Base-by-base conservation (phyloP, 2,113 vertebrate species). In the Oncorhynchus tshawytscha region DNA sequence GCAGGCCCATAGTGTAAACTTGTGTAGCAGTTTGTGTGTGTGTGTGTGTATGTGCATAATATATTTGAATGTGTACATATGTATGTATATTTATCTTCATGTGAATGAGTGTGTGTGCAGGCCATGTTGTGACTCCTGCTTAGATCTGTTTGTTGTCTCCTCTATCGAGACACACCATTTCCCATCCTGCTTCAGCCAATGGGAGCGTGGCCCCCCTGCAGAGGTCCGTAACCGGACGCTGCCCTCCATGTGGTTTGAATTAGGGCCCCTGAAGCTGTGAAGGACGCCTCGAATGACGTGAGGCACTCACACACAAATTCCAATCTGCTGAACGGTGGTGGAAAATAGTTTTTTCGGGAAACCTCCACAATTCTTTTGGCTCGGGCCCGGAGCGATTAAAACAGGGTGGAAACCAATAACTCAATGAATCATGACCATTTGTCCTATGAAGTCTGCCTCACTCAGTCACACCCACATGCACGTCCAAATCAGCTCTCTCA, bases 171-270 rank as follows among this genome's bases (percentile, higher is more conserved):
- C 91, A 11, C 90, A 88, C 81, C 70, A 86, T 90, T 94, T 96
- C 95, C 95, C 92, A 93, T 92, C 93, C 86, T 34, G 74, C 82
- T 7, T 87, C 90, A 94, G 92, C 95, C 95, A 93, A 94, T 95
- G 85, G 83, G 90, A 87, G 89, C 59, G 81, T 88, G 76, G 89
- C 91, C 77, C 78, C 76, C 88, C 72, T 69, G 81, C 81, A 88
- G 87, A 92, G 87, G 90, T 90, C 85, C 91, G 92, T 82, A 90
- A 91, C 90, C 91, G 89, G 90, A 93, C 92, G 91, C 83, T 91
- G 87, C 94, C 92, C 94, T 93, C 92, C 96, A 96, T 96, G 93
- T 97, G 96, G 95, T 97, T 96, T 94, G 92, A 93, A 96, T 98
- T 97, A 97, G 90, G 88, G 93, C 93, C 93, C 91, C 91, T 77